These are phyloP conservation scores for Azemiops feae DNA, from an alignment of 2,113 vertebrate species.

Conservation along the genomic window DNA sequence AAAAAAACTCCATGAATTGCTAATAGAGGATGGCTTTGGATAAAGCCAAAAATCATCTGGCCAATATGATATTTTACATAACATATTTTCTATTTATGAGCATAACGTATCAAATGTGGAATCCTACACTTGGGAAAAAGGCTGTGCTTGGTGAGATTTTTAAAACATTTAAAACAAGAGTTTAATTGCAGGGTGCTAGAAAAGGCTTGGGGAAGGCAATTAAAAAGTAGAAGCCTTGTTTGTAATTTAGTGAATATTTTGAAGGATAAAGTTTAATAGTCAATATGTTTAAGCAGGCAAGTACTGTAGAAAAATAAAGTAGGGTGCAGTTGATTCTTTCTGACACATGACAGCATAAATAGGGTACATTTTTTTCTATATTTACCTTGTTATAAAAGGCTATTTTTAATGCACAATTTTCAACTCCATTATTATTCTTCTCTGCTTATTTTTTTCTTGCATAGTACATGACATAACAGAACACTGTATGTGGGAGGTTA, in stretches of 20 bases:
- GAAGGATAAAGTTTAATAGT: slow-evolving; percentile 61
- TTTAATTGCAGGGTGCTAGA: slow-evolving; percentile 65
- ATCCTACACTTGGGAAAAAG: slow-evolving; percentile 57
- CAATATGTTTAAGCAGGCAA: slow-evolving; percentile 48
- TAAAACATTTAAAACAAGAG: slow-evolving; percentile 63
- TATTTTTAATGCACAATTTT: slow-evolving; percentile 32
- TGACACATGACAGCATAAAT: slow-evolving; percentile 44
- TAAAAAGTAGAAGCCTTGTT: slow-evolving; percentile 59
- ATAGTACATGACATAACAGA: background rate
- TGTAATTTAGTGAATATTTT: slow-evolving; percentile 66
- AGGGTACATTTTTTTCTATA: background rate
- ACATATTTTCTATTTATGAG: slow-evolving; percentile 69
- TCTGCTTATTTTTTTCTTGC: background rate
- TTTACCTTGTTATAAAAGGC: slow-evolving; percentile 32
- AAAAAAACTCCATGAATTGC: slow-evolving; percentile 69
- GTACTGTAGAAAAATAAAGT: slow-evolving; percentile 32
- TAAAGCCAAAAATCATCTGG: slow-evolving; percentile 66
- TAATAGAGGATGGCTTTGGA: slow-evolving; percentile 64
- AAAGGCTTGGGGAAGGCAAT: slow-evolving; percentile 42
- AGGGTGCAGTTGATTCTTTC: slow-evolving; percentile 41
- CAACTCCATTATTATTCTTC: slow-evolving; percentile 20
- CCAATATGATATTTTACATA: slow-evolving; percentile 61
- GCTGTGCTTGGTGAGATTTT: slow-evolving; percentile 53
- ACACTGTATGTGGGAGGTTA: background rate
- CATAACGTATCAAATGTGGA: slow-evolving; percentile 66